Evolutionary conservation across 2,113 vertebrate species (phyloP), one percentile per base, ranked within the genome.

Genomic region (Copsychus sechellarum): DNA sequence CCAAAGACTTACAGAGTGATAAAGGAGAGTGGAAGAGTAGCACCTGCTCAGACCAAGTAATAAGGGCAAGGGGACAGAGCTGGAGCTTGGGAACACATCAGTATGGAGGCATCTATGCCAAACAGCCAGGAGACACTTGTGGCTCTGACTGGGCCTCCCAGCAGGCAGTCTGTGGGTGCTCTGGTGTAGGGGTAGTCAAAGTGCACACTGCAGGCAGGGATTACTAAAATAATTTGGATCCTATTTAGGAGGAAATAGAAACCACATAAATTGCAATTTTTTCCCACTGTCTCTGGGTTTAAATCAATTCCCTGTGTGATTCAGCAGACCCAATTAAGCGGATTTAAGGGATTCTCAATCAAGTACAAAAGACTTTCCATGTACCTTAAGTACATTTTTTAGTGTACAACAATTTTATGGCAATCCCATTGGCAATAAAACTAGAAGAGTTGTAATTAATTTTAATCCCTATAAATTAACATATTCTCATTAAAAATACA

Each of bases 61-160:
- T 11, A 29, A 33, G 5, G 15, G 4, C 6, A 50, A 43, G 11
- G 9, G 25, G 10, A 58, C 13, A 50, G 66, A 64, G 23, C 20
- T 42, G 34, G 33, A 50, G 38, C 5, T 11, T 3, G 10, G 40
- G 28, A 81, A 14, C 6, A 6, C 8, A 25, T 61, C 38, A 33
- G 0, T 13, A 38, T 15, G 14, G 14, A 62, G 19, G 19, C 15
- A 26, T 9, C 17, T 24, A 1, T 0, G 0, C 33, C 26, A 61
- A 40, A 14, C 1, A 5, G 16, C 12, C 48, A 17, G 54, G 10
- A 51, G 19, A 29, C 11, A 23, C 10, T 10, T 15, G 1, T 19
- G 38, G 8, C 13, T 10, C 31, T 5, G 1, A 33, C 3, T 2
- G 1, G 20, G 16, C 53, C 54, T 54, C 38, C 29, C 16, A 45